These are phyloP conservation scores for Diphyllodes magnificus DNA, from an alignment of 2,113 vertebrate species.

Conservation along the genomic window DNA sequence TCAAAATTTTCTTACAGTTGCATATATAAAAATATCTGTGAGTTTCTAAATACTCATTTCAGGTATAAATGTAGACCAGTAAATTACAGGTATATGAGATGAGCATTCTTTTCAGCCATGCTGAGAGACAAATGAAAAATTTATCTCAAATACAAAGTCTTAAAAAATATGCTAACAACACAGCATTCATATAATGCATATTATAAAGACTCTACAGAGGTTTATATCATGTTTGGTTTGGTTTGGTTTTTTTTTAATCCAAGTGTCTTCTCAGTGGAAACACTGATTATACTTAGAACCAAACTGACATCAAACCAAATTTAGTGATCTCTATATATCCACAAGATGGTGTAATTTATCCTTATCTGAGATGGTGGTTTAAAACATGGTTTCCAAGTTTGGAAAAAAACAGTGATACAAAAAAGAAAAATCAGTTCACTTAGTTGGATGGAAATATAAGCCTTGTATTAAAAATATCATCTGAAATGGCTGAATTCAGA, in stretches of 20 bases:
- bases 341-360: slow-evolving; percentile 70
- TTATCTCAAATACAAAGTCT: background rate
- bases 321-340: slow-evolving; percentile 38
- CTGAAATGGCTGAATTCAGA: background rate
- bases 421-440: background rate
- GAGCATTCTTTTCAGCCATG: background rate
- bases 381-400: background rate
- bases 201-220: background rate
- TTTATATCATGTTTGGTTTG: background rate
- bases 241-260: background rate
- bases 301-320: background rate
- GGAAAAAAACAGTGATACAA: background rate
- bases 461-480: background rate
- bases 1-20: background rate
- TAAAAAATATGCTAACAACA: background rate
- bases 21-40: background rate
- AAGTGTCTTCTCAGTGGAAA: background rate
- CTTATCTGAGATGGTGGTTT: slow-evolving; percentile 46
- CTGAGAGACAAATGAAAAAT: background rate
- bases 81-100: background rate
- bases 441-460: background rate
- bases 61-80: background rate
- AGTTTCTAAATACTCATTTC: background rate
- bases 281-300: background rate
- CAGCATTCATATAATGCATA: background rate